These are phyloP conservation scores for Anoplius nigerrimus DNA, from an alignment of 2,888 invertebrate species.

Conservation along the genomic window DNA sequence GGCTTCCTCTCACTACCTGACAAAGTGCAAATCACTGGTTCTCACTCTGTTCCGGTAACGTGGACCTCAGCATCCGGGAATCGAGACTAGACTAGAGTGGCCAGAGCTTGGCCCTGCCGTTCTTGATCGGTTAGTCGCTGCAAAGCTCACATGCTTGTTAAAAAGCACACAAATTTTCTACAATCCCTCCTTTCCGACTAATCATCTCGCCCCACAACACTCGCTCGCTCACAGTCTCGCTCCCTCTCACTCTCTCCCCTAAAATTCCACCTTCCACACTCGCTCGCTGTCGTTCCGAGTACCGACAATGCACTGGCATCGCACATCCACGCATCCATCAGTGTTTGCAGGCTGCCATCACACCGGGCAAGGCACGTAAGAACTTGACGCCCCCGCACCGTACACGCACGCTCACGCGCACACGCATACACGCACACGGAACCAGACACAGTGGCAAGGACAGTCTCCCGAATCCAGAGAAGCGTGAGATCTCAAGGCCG, in stretches of 20 bases:
- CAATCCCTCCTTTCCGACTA: constrained; percentile 44
- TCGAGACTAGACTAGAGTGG: constrained; percentile 58
- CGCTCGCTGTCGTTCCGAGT: constrained; percentile 27
- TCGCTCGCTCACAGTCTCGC: constrained; percentile 13
- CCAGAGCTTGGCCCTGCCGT: constrained; percentile 46
- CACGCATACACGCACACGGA: constrained; percentile 43
- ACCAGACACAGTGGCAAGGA: constrained; percentile 43
- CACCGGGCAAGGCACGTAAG: constrained; percentile 50
- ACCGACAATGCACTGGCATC: constrained; percentile 46
- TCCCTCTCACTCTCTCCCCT: constrained; percentile 11
- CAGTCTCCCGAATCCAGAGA: constrained; percentile 36
- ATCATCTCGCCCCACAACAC: too few relatives aligned
- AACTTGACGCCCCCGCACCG: constrained; percentile 41
- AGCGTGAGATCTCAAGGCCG: too few relatives aligned
- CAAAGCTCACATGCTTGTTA: constrained; percentile 75
- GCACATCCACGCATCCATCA: constrained; percentile 44
- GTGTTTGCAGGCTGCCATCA: constrained; percentile 48
- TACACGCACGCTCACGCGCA: constrained; percentile 43
- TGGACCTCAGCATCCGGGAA: constrained; percentile 52
- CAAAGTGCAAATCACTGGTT: constrained; percentile 48
- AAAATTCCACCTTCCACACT: constrained; percentile 36
- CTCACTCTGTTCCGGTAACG: constrained; percentile 44
- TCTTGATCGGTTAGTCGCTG: constrained; percentile 73
- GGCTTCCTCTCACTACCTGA: constrained; percentile 56
- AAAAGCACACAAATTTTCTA: constrained; percentile 64